A percentile compares a stretch with the other conserved stretches of the same genome.
Conservation (phyloP, 2,797 vertebrate genomes). For the Poeciliopsis infans region DNA sequence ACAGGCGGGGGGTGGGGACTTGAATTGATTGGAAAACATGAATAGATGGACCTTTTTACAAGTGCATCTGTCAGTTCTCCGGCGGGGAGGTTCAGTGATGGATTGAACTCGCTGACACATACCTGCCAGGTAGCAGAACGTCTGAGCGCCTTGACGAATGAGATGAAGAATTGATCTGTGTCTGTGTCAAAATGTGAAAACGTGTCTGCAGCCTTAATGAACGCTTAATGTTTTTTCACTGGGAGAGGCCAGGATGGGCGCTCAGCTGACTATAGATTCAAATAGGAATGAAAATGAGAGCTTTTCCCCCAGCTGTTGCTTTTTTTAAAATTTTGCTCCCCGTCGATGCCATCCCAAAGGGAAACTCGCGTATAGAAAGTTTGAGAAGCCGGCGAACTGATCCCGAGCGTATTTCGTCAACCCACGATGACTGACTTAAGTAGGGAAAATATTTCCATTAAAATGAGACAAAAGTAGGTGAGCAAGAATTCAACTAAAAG, state of each 20-base stretch:
- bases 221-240: conserved; percentile 58
- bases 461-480: conserved; percentile 44
- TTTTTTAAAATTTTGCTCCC: conserved; percentile 37
- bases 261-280: conserved; percentile 42
- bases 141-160: conserved; percentile 71
- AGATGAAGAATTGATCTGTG: conserved; percentile 69
- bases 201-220: conserved; percentile 46
- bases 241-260: background rate
- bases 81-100: conserved; percentile 57
- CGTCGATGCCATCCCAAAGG: background rate
- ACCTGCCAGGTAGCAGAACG: conserved; percentile 68
- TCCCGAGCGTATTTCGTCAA: conserved; percentile 20
- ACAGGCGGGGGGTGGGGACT: conserved; percentile 55
- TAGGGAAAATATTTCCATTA: conserved; percentile 39
- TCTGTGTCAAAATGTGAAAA: conserved; percentile 60
- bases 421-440: conserved; percentile 52
- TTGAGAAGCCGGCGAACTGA: conserved; percentile 11
- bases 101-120: conserved; percentile 66
- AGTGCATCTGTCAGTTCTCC: conserved; percentile 69
- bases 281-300: conserved; percentile 20
- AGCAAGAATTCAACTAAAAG: conserved; percentile 34
- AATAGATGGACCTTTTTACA: conserved; percentile 68
- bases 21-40: conserved; percentile 75
- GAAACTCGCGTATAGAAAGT: background rate
- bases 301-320: conserved; percentile 34